A percentile compares a stretch with the other conserved stretches of the same genome.
Conservation (phyloP, 2,797 vertebrate genomes). For the Neoniphon sammara region DNA sequence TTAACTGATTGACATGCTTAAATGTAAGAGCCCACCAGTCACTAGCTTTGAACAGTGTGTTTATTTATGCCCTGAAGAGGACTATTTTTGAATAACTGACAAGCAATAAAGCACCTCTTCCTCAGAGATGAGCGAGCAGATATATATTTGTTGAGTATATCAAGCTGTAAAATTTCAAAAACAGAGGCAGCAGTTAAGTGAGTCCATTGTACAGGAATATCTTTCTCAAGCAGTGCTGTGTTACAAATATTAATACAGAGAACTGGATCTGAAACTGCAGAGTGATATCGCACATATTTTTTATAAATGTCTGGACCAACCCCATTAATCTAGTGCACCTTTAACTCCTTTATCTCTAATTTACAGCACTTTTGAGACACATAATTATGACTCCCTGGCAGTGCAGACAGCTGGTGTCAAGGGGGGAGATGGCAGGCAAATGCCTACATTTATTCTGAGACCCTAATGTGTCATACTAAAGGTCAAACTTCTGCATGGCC, state of each 20-base stretch:
- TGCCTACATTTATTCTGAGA: slow-evolving; percentile 36
- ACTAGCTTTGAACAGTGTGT: slow-evolving; percentile 1
- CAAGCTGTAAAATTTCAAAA: slow-evolving; percentile 33
- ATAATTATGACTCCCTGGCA: slow-evolving; percentile 54
- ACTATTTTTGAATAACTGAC: slow-evolving; percentile 21
- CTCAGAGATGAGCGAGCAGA: slow-evolving; percentile 23
- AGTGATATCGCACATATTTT: slow-evolving; percentile 19
- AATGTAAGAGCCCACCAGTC: neutral
- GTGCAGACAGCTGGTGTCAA: slow-evolving; percentile 47
- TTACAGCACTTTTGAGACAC: slow-evolving; percentile 9
- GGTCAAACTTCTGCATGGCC: slow-evolving; percentile 58
- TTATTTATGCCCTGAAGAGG: slow-evolving; percentile 6
- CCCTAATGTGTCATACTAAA: slow-evolving; percentile 62
- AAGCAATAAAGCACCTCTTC: slow-evolving; percentile 30
- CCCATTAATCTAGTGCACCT: slow-evolving; percentile 23
- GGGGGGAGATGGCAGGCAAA: slow-evolving; percentile 50
- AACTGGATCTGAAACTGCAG: slow-evolving; percentile 4
- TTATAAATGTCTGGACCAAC: slow-evolving; percentile 17
- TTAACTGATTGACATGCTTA: neutral
- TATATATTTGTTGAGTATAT: neutral
- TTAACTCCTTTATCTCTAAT: slow-evolving; percentile 50
- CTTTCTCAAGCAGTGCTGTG: neutral
- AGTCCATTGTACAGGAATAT: neutral
- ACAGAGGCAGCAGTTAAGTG: slow-evolving; percentile 24
- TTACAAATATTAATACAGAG: neutral